phyloP scores from a whole-genome alignment of 2,888 invertebrate species.

The Epiblema foenella region DNA sequence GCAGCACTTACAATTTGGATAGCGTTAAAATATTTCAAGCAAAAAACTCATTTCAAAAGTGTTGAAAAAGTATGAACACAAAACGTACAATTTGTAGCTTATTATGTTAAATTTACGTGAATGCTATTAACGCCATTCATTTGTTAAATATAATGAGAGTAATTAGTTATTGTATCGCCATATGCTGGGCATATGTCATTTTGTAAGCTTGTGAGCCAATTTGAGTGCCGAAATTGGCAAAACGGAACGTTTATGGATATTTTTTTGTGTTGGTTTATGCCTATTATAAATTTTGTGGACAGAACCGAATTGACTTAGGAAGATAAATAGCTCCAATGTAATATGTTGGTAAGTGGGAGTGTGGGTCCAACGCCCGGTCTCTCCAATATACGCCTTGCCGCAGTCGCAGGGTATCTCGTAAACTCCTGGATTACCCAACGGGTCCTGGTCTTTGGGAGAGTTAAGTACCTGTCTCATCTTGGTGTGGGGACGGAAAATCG shows the following conservation, averaged over 20 bases:
- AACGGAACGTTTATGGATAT: not conserved
- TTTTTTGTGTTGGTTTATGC: not conserved
- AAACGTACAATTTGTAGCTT: conserved; percentile 23
- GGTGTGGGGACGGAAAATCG: too few relatives aligned
- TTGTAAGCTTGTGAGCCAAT: not conserved
- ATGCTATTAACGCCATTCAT: conserved; percentile 29
- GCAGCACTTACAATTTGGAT: not conserved
- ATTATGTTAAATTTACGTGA: conserved; percentile 28
- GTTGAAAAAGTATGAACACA: conserved; percentile 18
- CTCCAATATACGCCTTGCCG: too few relatives aligned
- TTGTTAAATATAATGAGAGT: conserved; percentile 35
- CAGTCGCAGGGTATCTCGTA: too few relatives aligned
- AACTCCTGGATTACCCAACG: too few relatives aligned
- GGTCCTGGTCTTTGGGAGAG: too few relatives aligned
- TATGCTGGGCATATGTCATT: conserved; percentile 36
- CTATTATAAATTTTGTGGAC: not conserved
- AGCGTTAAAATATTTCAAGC: not conserved
- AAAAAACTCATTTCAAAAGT: not conserved
- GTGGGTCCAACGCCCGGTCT: too few relatives aligned
- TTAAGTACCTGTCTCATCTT: too few relatives aligned
- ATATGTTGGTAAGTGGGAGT: too few relatives aligned
- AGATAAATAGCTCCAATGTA: too few relatives aligned
- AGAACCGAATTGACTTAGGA: not conserved
- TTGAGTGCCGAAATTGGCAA: not conserved
- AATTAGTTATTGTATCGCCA: conserved; percentile 40